These are phyloP conservation scores for Chrysochloris asiatica DNA, from an alignment of 2,113 vertebrate genomes.

Conservation along the genomic window DNA sequence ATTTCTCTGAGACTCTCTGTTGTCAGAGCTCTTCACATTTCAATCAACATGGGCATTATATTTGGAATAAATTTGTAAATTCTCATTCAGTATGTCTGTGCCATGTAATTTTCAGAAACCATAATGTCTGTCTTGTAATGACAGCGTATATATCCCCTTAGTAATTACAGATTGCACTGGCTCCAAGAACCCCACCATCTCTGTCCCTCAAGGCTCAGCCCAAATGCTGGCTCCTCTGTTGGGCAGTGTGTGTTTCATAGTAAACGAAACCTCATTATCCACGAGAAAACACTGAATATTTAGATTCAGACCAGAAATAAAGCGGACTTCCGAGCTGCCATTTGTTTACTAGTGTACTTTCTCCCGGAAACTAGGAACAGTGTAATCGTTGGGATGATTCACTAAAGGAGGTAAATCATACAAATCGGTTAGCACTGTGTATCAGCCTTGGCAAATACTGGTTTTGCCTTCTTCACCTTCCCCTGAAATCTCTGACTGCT, in stretches of 20 bases:
- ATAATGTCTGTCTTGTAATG: slow-evolving; percentile 76
- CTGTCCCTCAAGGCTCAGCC: not conserved
- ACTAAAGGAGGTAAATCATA: not conserved
- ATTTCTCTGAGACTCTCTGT: slow-evolving; percentile 46
- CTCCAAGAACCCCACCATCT: not conserved
- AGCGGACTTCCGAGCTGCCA: not conserved
- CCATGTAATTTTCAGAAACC: slow-evolving; percentile 66
- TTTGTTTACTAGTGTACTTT: not conserved
- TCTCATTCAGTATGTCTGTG: slow-evolving; percentile 43
- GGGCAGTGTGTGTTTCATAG: not conserved
- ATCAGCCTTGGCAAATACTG: not conserved
- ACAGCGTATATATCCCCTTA: slow-evolving; percentile 61
- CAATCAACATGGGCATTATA: slow-evolving; percentile 76
- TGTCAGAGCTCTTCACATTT: slow-evolving; percentile 69
- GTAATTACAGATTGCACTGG: slow-evolving; percentile 15
- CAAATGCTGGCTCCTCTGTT: not conserved
- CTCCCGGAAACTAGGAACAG: not conserved
- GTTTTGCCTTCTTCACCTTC: not conserved
- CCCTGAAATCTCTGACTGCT: not conserved
- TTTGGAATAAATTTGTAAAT: slow-evolving; percentile 79
- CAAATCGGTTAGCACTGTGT: not conserved
- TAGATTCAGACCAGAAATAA: not conserved
- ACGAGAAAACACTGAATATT: not conserved
- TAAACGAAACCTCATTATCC: too few species aligned
- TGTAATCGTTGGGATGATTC: not conserved